Evolutionary conservation across 2,113 vertebrate species (phyloP).

Genomic region (Saguinus imperator): DNA sequence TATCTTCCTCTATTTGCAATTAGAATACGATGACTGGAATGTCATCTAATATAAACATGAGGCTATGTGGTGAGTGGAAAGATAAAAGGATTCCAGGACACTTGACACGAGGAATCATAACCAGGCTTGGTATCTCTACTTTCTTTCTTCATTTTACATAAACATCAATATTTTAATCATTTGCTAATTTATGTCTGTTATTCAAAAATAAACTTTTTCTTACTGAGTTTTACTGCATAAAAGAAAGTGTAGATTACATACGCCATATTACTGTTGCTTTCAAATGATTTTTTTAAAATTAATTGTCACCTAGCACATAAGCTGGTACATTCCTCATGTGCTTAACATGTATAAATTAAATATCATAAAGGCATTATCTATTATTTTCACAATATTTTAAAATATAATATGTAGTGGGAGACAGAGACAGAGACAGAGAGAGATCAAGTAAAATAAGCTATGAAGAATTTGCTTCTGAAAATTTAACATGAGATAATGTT

Average conservation of each 20-base stretch:
- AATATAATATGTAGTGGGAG: background rate
- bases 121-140: background rate
- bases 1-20: background rate
- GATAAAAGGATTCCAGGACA: background rate
- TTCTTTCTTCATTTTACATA: background rate
- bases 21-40: background rate
- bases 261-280: background rate
- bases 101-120: background rate
- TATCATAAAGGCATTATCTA: background rate
- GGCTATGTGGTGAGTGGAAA: background rate
- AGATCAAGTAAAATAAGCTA: background rate
- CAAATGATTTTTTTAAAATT: background rate
- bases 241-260: background rate
- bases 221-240: background rate
- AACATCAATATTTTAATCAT: background rate
- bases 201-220: background rate
- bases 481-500: background rate
- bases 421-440: background rate
- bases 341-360: background rate
- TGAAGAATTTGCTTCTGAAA: background rate
- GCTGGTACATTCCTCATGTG: background rate
- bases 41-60: background rate
- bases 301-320: background rate
- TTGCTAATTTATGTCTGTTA: background rate
- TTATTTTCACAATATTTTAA: background rate